These are phyloP conservation scores for Carterocephalus palaemon DNA, from an alignment of 2,888 invertebrate species.

Conservation along the genomic window DNA sequence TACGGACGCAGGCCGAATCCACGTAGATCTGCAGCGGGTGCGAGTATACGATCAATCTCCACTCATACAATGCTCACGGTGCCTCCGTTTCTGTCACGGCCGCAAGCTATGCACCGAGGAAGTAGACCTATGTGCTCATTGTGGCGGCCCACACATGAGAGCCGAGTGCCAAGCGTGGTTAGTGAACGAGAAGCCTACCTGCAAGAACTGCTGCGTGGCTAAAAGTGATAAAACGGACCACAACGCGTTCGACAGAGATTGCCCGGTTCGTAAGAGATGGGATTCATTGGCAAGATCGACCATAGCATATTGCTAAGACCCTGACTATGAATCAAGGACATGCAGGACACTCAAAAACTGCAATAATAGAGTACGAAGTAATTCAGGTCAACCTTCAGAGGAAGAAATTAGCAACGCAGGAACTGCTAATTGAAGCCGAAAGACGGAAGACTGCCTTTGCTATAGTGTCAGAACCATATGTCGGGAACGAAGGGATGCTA, in stretches of 20 bases:
- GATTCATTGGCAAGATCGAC: constrained; percentile 24
- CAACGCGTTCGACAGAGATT: constrained; percentile 23
- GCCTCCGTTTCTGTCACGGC: neutral
- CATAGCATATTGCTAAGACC: constrained; percentile 28
- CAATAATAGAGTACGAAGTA: neutral
- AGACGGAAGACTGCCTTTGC: constrained; percentile 1
- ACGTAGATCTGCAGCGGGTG: neutral
- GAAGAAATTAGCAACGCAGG: neutral
- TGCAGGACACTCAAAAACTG: neutral
- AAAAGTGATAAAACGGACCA: constrained; percentile 9
- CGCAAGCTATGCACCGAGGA: neutral
- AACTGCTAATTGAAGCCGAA: constrained; percentile 4
- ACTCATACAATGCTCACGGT: neutral
- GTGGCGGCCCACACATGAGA: neutral
- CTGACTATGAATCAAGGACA: neutral
- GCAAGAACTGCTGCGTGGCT: neutral
- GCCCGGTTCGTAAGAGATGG: constrained; percentile 21
- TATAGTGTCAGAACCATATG: constrained; percentile 18
- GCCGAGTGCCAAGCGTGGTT: neutral
- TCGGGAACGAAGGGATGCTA: neutral
- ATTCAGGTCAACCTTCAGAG: constrained; percentile 7
- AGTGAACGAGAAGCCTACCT: neutral
- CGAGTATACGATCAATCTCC: constrained; percentile 2
- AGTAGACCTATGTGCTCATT: neutral
- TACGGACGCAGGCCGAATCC: neutral